phyloP scores from a whole-genome alignment of 1,140 invertebrate genomes.

The Ceratoteleas bidentatus region DNA sequence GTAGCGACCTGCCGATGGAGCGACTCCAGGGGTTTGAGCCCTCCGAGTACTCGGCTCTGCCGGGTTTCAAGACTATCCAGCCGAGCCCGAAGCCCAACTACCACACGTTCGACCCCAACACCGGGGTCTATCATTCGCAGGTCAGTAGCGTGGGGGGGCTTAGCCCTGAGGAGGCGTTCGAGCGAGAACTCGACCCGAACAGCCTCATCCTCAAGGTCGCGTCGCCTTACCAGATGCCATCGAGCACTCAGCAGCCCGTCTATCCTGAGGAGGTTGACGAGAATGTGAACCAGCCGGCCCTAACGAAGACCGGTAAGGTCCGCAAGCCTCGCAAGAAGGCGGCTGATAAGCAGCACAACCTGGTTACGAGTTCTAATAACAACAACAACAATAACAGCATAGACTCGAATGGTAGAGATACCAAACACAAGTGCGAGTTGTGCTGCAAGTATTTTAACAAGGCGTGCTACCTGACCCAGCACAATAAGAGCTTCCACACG shows the following conservation, averaged over 20 bases:
- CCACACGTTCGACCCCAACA: constrained; percentile 83
- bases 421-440: constrained; percentile 87
- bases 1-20: constrained; percentile 81
- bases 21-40: constrained; percentile 71
- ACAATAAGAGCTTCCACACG: constrained; percentile 93
- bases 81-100: constrained; percentile 84
- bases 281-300: constrained; percentile 63
- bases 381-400: constrained; percentile 73
- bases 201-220: constrained; percentile 70
- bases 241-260: background rate
- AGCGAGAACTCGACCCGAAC: constrained; percentile 71
- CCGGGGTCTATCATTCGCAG: constrained; percentile 73
- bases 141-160: constrained; percentile 87
- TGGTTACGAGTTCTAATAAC: constrained; percentile 64
- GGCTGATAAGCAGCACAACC: constrained; percentile 54
- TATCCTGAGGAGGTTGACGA: constrained; percentile 69
- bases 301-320: constrained; percentile 24
- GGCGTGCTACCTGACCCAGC: constrained; percentile 93
- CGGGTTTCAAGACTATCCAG: constrained; percentile 77
- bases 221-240: constrained; percentile 2
- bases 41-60: constrained; percentile 80
- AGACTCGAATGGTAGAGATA: constrained; percentile 49
- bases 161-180: constrained; percentile 83
- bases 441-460: constrained; percentile 93
- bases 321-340: constrained; percentile 65